Evolutionary conservation across 1,140 invertebrate genomes (phyloP).

Genomic region (Macrostomum lignano): DNA sequence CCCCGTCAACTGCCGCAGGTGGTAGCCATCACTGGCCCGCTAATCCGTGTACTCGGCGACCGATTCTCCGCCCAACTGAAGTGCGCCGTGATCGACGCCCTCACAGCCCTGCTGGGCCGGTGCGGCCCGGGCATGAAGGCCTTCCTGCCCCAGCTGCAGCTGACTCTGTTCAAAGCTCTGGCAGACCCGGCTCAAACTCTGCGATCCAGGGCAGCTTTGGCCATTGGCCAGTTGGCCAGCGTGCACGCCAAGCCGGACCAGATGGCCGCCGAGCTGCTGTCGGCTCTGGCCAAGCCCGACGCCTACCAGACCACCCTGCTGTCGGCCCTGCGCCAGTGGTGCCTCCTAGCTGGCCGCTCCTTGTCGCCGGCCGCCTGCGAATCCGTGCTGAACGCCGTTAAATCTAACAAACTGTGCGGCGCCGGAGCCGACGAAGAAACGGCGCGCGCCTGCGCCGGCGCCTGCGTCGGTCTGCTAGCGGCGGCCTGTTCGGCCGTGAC

Average conservation of each 20-base stretch:
- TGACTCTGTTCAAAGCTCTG: conserved; percentile 73
- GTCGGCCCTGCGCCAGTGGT: no score
- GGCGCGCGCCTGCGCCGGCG: no score
- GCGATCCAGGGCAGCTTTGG: conserved; percentile 54
- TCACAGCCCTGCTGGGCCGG: conserved; percentile 51
- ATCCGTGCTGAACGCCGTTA: no score
- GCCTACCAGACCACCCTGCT: no score
- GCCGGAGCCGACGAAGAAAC: no score
- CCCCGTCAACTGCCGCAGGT: conserved; percentile 85
- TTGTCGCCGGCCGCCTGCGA: no score
- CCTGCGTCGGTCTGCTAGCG: no score
- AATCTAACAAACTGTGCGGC: no score
- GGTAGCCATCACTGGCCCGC: conserved; percentile 74
- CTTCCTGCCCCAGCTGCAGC: conserved; percentile 86
- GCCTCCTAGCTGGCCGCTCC: no score
- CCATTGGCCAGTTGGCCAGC: conserved; percentile 53
- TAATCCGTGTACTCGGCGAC: conserved; percentile 85
- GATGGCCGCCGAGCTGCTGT: conserved; percentile 60
- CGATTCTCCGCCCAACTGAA: conserved; percentile 69
- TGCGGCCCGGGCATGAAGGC: conserved; percentile 62
- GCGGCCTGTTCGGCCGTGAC: no score
- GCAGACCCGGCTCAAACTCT: conserved; percentile 59
- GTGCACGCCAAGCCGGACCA: conserved; percentile 58
- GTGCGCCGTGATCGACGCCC: conserved; percentile 68
- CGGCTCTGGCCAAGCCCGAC: no score